phyloP scores from a whole-genome alignment of 1,140 invertebrate species.

The Drosophila pandora region DNA sequence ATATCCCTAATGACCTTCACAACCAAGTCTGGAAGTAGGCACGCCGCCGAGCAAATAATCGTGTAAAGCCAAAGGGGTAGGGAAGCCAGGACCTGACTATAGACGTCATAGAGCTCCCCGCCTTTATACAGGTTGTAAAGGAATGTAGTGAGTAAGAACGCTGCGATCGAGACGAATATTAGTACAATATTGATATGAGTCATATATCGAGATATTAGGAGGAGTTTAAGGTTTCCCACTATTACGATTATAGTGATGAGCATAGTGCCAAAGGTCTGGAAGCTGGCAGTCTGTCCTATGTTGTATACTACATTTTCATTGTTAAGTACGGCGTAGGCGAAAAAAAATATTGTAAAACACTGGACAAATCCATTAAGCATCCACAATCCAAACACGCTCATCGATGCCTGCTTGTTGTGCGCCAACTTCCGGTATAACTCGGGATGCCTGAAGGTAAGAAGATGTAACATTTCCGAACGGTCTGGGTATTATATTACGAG shows the following conservation, averaged over 20 bases:
- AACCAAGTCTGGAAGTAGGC: constrained; percentile 86
- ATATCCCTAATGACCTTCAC: neutral
- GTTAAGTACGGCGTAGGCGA: constrained; percentile 78
- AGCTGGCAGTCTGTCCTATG: constrained; percentile 81
- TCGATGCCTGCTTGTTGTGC: constrained; percentile 87
- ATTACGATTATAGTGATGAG: constrained; percentile 85
- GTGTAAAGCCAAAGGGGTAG: constrained; percentile 87
- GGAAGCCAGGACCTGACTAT: constrained; percentile 85
- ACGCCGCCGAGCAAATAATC: constrained; percentile 85
- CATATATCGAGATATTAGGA: constrained; percentile 87
- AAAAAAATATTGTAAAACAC: constrained; percentile 84
- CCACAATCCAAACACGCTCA: constrained; percentile 87
- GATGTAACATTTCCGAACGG: neutral
- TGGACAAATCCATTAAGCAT: constrained; percentile 85
- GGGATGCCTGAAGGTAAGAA: constrained; percentile 84
- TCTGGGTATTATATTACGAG: too few species aligned
- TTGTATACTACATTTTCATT: constrained; percentile 79
- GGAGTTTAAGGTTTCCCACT: constrained; percentile 86
- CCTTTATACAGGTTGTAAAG: constrained; percentile 86
- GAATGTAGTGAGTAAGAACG: constrained; percentile 85
- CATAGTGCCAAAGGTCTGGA: constrained; percentile 84
- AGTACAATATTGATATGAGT: constrained; percentile 86
- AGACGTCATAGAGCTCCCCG: constrained; percentile 86
- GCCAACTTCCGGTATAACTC: constrained; percentile 87
- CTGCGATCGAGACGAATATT: constrained; percentile 85